Base-by-base conservation (phyloP, 1,140 invertebrate genomes). In the Berghia stephanieae region DNA sequence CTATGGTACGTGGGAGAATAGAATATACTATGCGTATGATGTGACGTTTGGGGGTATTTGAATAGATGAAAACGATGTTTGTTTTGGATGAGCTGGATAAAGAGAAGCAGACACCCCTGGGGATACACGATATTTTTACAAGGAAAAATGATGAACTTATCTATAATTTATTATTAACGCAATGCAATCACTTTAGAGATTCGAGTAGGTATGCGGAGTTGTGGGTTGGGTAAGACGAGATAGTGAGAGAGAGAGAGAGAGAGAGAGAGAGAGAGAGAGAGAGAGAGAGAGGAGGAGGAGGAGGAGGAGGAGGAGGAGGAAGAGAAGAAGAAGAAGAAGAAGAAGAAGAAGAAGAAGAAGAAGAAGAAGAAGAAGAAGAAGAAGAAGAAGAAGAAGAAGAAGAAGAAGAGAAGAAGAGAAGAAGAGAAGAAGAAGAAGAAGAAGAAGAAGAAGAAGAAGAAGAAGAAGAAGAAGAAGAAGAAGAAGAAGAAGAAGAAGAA, bases 211-310 rank as follows among this genome's bases (percentile, higher is more conserved):
- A n/a, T n/a, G 66, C 31, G 66, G 40, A 36, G 40, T 27, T 36
- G 66, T 10, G 66, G 40, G 66, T 36, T 27, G n/a, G 66, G n/a
- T 10, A 34, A n/a, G 40, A 34, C 8, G 66, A 73, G 46, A 71
- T 3, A 52, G 10, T n/a, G 71, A 74, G 36, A 43, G 40, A 66
- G 73, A 49, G 57, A 68, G 42, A 36, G 42, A 34, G 74, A 68
- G 42, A 49, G 18, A 46, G 43, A 43, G 6, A 46, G 21, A 0
- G 31, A 46, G 24, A 36, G 21, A 43, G 43, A 8, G 44, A 40
- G 66, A 55, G 43, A 34, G 8, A 55, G 75, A 42, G 75, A 24
- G 44, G 27, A 40, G 18, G n/a, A n/a, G 52, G 31, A 69, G 27
- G 27, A 44, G 36, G 31, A 18, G 66, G 4, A 67, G 18, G 40